These are phyloP conservation scores for Jaculus jaculus DNA, from an alignment of 2,113 vertebrate genomes.

Conservation along the genomic window DNA sequence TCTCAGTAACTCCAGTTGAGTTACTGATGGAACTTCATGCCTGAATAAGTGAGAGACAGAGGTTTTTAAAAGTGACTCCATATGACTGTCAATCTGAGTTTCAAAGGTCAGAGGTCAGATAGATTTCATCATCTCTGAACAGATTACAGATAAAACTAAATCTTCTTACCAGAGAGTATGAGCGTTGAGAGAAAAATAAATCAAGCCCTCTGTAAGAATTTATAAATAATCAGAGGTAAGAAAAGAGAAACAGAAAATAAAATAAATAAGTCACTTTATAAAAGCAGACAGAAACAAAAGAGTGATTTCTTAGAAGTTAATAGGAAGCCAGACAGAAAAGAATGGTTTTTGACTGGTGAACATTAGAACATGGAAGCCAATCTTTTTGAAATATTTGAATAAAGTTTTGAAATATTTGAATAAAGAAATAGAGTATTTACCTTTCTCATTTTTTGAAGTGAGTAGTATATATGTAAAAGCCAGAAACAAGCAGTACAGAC, in stretches of 20 bases:
- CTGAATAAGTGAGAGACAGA: not conserved
- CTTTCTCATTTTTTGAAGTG: not conserved
- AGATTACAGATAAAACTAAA: not conserved
- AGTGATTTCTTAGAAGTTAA: not conserved
- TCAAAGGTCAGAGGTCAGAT: constrained; percentile 25
- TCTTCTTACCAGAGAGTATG: not conserved
- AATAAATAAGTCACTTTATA: not conserved
- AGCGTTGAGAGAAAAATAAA: not conserved
- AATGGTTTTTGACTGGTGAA: not conserved
- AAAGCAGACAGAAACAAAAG: not conserved
- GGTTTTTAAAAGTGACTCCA: not conserved
- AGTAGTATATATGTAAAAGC: not conserved
- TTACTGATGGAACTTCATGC: not conserved
- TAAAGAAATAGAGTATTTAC: not conserved
- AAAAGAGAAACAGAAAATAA: not conserved
- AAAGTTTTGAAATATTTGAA: too few relatives aligned
- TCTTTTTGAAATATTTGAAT: not conserved
- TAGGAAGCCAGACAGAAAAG: not conserved
- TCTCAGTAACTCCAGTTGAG: too few relatives aligned
- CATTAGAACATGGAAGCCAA: not conserved
- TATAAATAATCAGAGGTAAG: not conserved
- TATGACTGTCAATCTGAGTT: not conserved
- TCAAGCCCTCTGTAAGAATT: not conserved
- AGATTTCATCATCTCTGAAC: not conserved
- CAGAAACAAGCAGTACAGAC: not conserved